Evolutionary conservation across 2,797 vertebrate genomes (phyloP), one percentile per base, ranked within the genome.

Genomic region (Peromyscus attwateri): DNA sequence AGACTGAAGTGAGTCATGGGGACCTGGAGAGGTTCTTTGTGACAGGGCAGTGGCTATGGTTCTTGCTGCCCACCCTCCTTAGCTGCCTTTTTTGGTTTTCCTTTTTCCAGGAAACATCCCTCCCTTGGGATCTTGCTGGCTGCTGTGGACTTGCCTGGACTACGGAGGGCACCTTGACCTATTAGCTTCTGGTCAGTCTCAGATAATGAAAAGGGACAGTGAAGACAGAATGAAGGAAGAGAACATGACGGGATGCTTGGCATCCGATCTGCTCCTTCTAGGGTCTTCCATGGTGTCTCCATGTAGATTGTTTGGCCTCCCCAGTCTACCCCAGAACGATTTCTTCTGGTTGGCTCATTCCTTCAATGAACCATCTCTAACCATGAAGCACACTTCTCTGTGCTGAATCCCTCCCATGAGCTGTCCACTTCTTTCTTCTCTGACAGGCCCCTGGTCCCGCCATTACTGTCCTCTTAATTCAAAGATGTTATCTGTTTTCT

Each of bases 21-120:
- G 14, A 68, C 21, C 27, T 40, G 0, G 3, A 10, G 31, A 2
- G 43, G n/a, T 23, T 37, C 52, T 2, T 0, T 23, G 40, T 13
- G 12, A 73, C 55, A 3, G 6, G 17, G 3, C 9, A 3, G 7
- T 16, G 43, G 37, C n/a, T 43, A 12, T 77, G n/a, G 17, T 25
- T 27, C 55, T 46, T 27, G 8, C 25, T 14, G 10, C 25, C 21
- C 6, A 7, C 9, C 25, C 25, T 75, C 25, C 4, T 12, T 31
- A 27, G 52, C 46, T n/a, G 13, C 17, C 23, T 5, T 12, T 4
- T n/a, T 3, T 31, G 68, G 16, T 34, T 34, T 55, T 80, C 25
- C 7, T 66, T 29, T 71, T 21, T 21, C 81, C 60, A 25, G 3
- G 62, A 81, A 60, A 31, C 1, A 23, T 40, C n/a, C 14, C 25